Evolutionary conservation across 2,888 invertebrate genomes (phyloP), one percentile per base, ranked within the genome.

Genomic region (Lithophane socia): DNA sequence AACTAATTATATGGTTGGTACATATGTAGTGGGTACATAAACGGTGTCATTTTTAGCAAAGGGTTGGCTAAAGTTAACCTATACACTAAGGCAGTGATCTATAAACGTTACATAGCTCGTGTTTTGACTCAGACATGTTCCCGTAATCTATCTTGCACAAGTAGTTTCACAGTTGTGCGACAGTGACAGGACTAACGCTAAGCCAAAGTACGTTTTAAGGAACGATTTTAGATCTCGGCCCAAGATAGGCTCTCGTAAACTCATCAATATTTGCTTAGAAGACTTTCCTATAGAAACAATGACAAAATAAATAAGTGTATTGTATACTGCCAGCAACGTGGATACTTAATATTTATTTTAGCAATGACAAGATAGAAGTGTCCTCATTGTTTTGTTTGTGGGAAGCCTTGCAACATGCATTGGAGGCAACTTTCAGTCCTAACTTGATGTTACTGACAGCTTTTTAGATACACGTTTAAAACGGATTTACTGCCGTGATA

Each of bases 1-100:
- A 67, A 63, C 49, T 81, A 81, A 83, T 85, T 81, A 67, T 56
- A 37, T 44, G 44, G 65, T 66, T 66, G 37, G 49, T 74, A 37
- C 44, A 42, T 29, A 37, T 37, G 42, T n/a, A 37, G 47, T 18
- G 4, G 16, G 16, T n/a, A 76, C 9, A n/a, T n/a, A 16, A 21
- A 24, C 16, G 16, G 24, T 42, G 9, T 24, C 7, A n/a, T 52
- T 67, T 76, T 63, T 18, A 29, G 13, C 37, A 16, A 21, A 60
- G 24, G 7, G 8, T 56, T 18, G 1, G 16, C 4, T 54, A 44
- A 21, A 54, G 16, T 8, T 37, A 37, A 47, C 12, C 12, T 12
- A 12, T 12, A 47, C 47, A 3, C 47, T 47, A 47, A 47, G 18
- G 56, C 63, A 12, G 21, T 12, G 12, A 21, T 63, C 7, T 37